A percentile compares a stretch with the other conserved stretches of the same genome.
Evolutionary conservation across 2,113 vertebrate species (phyloP).

Genomic region (Dunckerocampus dactyliophorus): DNA sequence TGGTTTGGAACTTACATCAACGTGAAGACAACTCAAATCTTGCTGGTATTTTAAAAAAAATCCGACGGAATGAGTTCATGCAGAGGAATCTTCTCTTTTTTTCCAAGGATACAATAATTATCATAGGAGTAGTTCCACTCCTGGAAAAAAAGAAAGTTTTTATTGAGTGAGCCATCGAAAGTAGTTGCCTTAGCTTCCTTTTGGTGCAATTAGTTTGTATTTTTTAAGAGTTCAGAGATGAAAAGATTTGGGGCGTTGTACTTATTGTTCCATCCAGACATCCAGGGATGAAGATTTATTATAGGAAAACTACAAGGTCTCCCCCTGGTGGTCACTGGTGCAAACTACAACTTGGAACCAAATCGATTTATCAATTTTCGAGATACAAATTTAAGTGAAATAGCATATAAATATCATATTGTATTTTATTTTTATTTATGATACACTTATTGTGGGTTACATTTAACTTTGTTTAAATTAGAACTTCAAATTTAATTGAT

Average conservation of each 20-base stretch:
- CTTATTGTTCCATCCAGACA: conserved; percentile 66
- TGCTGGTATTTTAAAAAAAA: conserved; percentile 43
- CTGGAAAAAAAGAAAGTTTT: conserved; percentile 29
- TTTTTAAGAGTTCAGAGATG: conserved; percentile 33
- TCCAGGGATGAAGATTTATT: conserved; percentile 44
- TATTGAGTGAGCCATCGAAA: conserved; percentile 32
- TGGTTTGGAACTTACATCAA: conserved; percentile 64
- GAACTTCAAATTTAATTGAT: neutral
- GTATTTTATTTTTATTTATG: neutral
- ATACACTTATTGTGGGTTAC: neutral
- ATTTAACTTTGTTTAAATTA: neutral
- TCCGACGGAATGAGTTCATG: conserved; percentile 62
- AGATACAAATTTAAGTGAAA: neutral
- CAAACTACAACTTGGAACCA: conserved; percentile 31
- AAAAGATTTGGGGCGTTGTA: conserved; percentile 73
- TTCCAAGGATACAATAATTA: conserved; percentile 62
- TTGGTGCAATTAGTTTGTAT: conserved; percentile 29
- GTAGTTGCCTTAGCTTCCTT: neutral
- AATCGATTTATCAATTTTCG: neutral
- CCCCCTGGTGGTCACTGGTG: conserved; percentile 63
- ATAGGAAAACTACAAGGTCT: conserved; percentile 36
- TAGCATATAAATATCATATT: neutral
- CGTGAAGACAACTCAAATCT: conserved; percentile 62
- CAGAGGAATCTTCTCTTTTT: conserved; percentile 65
- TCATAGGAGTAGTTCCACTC: conserved; percentile 29